Evolutionary conservation across 2,797 vertebrate genomes (phyloP), one percentile per base, ranked within the genome.

Genomic region (Lutjanus argentimaculatus): DNA sequence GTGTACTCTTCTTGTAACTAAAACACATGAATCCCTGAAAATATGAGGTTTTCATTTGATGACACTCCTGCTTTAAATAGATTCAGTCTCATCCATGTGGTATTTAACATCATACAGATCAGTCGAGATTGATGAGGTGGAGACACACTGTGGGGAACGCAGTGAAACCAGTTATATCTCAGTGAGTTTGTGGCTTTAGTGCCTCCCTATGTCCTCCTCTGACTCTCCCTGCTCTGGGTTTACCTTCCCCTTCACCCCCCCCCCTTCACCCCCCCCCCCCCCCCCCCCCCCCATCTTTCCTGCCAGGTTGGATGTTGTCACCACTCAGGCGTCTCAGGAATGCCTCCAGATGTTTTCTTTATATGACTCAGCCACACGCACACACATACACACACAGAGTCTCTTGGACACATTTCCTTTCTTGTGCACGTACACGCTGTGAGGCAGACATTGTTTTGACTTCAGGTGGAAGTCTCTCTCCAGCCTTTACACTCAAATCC

Each of bases 261-360:
- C 67, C 76, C 80, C 75, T 71, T 49, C 77, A n/a, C 59, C 46
- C 78, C 57, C 46, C 77, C 68, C 73, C 84, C 40, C 59, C 46
- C 78, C 57, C 59, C 46, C 78, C 57, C 46, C 77, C 68, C 73
- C 84, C 40, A 55, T 72, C 56, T 82, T 81, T 88, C 72, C 80
- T 78, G 80, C 85, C 89, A 92, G 85, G 79, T 92, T 73, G 63
- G 71, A 85, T 90, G 88, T 58, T 85, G 89, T 94, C 93, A 94
- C 71, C 66, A 48, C 76, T 91, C 87, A 79, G 84, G 86, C 87
- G 62, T 93, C 80, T 89, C 78, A 92, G 92, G 91, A 94, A 94
- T 94, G 91, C 84, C 82, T 92, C 84, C 92, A 94, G 91, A 93
- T 93, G 93, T 93, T 93, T 88, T 92, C 83, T 73, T 79, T 74